Conservation (phyloP, 2,113 vertebrate species). For the Benitochromis conjunctus region DNA sequence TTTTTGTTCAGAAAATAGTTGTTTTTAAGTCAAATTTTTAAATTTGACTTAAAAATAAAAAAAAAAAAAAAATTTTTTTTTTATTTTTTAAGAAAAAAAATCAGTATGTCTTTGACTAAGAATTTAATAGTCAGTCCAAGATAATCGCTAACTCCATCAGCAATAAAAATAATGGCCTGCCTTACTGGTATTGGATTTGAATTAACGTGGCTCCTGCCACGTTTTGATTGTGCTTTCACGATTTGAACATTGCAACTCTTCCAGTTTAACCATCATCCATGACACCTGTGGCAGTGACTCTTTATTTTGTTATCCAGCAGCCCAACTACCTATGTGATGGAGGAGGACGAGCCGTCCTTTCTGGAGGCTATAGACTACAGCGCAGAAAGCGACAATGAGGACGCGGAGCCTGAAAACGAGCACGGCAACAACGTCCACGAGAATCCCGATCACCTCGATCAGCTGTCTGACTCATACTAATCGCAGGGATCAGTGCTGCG, state of each 20-base stretch:
- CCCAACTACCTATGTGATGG: conserved; percentile 89
- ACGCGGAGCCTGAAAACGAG: conserved; percentile 71
- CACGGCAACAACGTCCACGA: conserved; percentile 66
- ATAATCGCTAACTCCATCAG: neutral
- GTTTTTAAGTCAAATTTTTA: neutral
- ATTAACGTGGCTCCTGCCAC: neutral
- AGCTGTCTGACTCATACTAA: conserved; percentile 83
- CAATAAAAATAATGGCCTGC: neutral
- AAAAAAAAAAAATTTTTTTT: no score
- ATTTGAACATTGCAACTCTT: neutral
- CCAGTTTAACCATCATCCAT: neutral
- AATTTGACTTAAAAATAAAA: no score
- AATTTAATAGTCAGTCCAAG: neutral
- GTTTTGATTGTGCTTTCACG: neutral
- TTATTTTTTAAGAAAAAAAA: no score
- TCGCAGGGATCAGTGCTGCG: conserved; percentile 57
- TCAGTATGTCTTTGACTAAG: neutral
- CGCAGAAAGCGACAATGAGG: conserved; percentile 94
- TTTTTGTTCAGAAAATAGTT: neutral
- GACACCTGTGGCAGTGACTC: neutral
- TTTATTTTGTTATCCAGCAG: conserved; percentile 63
- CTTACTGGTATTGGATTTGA: neutral
- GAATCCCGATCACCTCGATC: conserved; percentile 68
- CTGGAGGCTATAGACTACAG: conserved; percentile 98
- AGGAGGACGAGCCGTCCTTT: conserved; percentile 94